A percentile compares a stretch with the other conserved stretches of the same genome.
phyloP scores from a whole-genome alignment of 1,140 invertebrate genomes.

The Globodera ellingtonae region DNA sequence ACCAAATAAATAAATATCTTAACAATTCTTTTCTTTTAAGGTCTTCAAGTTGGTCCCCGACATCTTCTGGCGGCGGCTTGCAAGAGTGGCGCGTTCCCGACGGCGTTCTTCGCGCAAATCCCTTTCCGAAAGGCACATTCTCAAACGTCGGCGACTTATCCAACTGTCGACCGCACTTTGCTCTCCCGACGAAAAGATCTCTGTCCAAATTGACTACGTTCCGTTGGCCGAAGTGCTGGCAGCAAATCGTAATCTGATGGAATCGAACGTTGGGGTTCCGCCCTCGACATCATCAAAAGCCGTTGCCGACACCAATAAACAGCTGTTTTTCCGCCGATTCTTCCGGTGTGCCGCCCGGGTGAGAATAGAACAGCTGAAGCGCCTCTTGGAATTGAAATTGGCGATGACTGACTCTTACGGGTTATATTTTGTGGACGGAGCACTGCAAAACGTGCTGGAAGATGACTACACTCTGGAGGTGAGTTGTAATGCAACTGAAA shows the following conservation, averaged over 20 bases:
- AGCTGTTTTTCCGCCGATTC: conserved; percentile 19
- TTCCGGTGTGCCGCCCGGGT: conserved; percentile 25
- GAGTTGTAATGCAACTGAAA: background rate
- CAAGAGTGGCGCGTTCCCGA: conserved; percentile 4
- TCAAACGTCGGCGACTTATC: conserved; percentile 15
- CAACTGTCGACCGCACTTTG: conserved; percentile 30
- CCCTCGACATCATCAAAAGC: background rate
- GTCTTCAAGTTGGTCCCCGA: conserved; percentile 41
- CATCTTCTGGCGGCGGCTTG: conserved; percentile 29
- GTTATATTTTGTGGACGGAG: conserved; percentile 34
- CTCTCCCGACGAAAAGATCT: conserved; percentile 31
- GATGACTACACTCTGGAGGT: conserved; percentile 35
- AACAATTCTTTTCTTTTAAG: conserved; percentile 3
- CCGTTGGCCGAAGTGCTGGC: conserved; percentile 28
- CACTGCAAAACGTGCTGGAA: conserved; percentile 24
- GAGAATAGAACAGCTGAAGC: conserved; percentile 29
- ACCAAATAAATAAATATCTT: background rate
- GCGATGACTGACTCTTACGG: conserved; percentile 34
- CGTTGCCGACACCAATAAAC: background rate
- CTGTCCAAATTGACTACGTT: conserved; percentile 34
- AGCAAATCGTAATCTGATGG: background rate
- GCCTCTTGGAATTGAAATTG: conserved; percentile 32
- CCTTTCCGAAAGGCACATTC: conserved; percentile 15
- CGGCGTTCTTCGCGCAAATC: background rate
- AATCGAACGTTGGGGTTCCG: too few species aligned